Evolutionary conservation across 2,888 invertebrate genomes (phyloP).

Genomic region (Ennomos quercinarius): DNA sequence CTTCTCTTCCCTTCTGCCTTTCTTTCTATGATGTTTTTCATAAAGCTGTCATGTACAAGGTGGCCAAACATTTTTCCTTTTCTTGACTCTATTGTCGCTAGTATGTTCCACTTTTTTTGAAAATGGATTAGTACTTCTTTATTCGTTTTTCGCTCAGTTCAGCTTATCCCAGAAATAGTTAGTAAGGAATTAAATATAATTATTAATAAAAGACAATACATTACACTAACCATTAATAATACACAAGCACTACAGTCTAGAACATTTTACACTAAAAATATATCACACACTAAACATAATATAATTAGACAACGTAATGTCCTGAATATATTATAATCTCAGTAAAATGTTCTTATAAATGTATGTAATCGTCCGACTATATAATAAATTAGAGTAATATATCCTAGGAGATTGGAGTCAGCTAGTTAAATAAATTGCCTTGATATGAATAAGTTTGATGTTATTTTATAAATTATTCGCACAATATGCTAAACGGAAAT

Average conservation of each 20-base stretch:
- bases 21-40: no score
- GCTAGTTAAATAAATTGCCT: conserved; percentile 26
- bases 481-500: neutral
- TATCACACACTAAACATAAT: no score
- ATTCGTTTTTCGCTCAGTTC: no score
- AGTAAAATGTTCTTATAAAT: conserved; percentile 1
- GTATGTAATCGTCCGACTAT: conserved; percentile 18
- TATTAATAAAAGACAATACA: conserved; percentile 2
- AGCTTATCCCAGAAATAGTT: no score
- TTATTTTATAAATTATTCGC: conserved; percentile 19
- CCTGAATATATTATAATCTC: no score
- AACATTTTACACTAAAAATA: neutral
- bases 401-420: conserved; percentile 2
- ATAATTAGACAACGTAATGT: no score
- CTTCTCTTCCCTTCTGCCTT: no score
- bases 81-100: no score
- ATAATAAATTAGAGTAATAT: neutral
- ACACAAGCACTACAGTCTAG: neutral
- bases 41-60: no score
- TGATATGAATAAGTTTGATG: conserved; percentile 20
- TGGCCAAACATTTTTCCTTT: no score
- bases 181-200: neutral
- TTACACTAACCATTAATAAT: neutral
- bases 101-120: no score
- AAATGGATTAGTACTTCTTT: no score